Evolutionary conservation across 2,888 invertebrate genomes (phyloP), one percentile per base, ranked within the genome.

Genomic region (Pyrrhosoma nymphula): DNA sequence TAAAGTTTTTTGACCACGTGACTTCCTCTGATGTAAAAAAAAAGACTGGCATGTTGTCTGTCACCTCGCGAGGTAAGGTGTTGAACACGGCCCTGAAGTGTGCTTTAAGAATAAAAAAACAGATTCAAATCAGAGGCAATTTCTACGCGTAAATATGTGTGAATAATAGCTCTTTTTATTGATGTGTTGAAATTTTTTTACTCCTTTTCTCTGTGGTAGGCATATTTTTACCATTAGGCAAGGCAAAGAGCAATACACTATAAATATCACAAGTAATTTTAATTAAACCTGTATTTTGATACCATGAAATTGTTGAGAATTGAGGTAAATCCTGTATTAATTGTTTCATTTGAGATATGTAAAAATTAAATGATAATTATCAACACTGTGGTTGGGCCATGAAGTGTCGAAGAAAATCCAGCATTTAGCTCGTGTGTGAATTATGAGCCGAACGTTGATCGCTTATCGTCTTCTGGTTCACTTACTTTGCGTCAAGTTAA

Each of bases 271-370:
- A 95, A 82, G 90, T 63, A 95, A 95, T 96, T 96, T 95, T 95
- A 95, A 96, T 95, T 96, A 95, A 95, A 95, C 96, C 95, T 96
- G 96, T 96, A 96, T 96, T 96, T 96, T 96, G 95, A 95, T 96
- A 96, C 96, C 95, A 95, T 95, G 95, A 95, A 96, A 95, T 95
- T 96, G 95, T 93, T 93, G 93, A 93, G 47, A 93, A 93, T 69
- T 93, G 93, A 75, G 89, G 88, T 95, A 88, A 95, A 95, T 63
- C 93, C 93, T 93, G 93, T 93, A 93, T 60, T 93, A 75, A 93
- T 93, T 93, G 93, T 93, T 93, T 93, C 93, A 75, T 93, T 93
- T 93, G 69, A 75, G 69, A 93, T 93, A 26, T 93, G 47, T 69
- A 93, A 93, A 91, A 60, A 47, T 47, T 4, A 47, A 93, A 93